Evolutionary conservation across 2,888 invertebrate species (phyloP).

Genomic region (Orthosia gracilis): DNA sequence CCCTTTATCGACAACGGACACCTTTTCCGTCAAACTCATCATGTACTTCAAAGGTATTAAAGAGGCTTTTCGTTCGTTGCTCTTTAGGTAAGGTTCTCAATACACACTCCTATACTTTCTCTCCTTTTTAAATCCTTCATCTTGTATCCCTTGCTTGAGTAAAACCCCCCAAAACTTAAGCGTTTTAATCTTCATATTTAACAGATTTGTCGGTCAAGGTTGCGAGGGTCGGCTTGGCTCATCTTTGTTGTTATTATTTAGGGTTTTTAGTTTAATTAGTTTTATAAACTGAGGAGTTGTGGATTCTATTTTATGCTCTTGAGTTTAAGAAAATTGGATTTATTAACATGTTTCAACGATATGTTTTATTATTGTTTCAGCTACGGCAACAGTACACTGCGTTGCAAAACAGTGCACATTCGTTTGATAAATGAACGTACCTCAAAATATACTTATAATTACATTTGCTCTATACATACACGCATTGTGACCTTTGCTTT

Average conservation of each 20-base stretch:
- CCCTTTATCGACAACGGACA: conserved; percentile 19
- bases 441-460: background rate
- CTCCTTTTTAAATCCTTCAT: conserved; percentile 8
- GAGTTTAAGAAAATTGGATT: no score
- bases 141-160: conserved; percentile 7
- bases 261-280: conserved; percentile 36
- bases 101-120: background rate
- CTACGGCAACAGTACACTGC: no score
- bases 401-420: no score
- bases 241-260: conserved; percentile 34
- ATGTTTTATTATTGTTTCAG: no score
- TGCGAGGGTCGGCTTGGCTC: conserved; percentile 1
- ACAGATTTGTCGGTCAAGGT: conserved; percentile 39
- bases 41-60: conserved; percentile 11
- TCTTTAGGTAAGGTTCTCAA: conserved; percentile 9
- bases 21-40: conserved; percentile 23
- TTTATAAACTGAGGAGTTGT: conserved; percentile 21
- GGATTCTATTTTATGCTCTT: background rate
- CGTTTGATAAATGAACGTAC: background rate
- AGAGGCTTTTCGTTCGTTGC: conserved; percentile 23
- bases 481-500: conserved; percentile 24
- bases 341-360: no score
- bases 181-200: conserved; percentile 23
- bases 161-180: conserved; percentile 5
- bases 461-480: background rate